Evolutionary conservation across 2,797 vertebrate genomes (phyloP).

Genomic region (Lutjanus campechanus): DNA sequence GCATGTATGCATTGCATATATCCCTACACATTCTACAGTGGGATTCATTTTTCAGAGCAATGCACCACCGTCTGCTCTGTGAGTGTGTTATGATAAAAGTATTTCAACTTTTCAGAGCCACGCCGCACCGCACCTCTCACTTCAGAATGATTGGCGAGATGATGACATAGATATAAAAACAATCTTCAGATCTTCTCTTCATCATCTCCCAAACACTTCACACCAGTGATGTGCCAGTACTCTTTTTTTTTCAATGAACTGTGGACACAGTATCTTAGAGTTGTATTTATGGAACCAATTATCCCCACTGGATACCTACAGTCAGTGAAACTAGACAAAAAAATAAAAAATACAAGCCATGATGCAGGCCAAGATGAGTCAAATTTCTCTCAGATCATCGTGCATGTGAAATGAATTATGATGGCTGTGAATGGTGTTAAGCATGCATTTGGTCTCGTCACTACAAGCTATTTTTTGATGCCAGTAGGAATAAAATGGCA

Average conservation of each 20-base stretch:
- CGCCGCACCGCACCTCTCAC: slow-evolving; percentile 25
- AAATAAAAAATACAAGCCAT: background rate
- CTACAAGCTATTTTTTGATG: slow-evolving; percentile 35
- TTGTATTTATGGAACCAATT: slow-evolving; percentile 54
- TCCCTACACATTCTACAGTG: background rate
- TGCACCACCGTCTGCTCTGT: slow-evolving; percentile 8
- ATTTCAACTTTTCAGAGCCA: slow-evolving; percentile 46
- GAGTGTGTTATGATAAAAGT: slow-evolving; percentile 47
- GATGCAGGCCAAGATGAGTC: slow-evolving; percentile 43
- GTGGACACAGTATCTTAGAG: slow-evolving; percentile 18
- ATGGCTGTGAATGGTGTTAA: slow-evolving; percentile 50
- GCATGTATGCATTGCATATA: background rate
- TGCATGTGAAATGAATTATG: slow-evolving; percentile 44
- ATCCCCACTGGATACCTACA: slow-evolving; percentile 41
- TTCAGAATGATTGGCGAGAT: slow-evolving; percentile 51
- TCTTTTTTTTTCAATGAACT: slow-evolving; percentile 45
- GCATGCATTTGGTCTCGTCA: slow-evolving; percentile 37
- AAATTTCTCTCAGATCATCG: slow-evolving; percentile 30
- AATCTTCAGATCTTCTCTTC: slow-evolving; percentile 49
- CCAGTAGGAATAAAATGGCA: slow-evolving; percentile 33
- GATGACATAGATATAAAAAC: slow-evolving; percentile 57
- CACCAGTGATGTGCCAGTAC: slow-evolving; percentile 26
- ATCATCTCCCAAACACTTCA: slow-evolving; percentile 33
- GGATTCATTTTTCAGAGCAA: slow-evolving; percentile 25
- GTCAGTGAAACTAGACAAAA: slow-evolving; percentile 15